Evolutionary conservation across 2,113 vertebrate genomes (phyloP), one percentile per base, ranked within the genome.

Genomic region (Amazona guildingii): DNA sequence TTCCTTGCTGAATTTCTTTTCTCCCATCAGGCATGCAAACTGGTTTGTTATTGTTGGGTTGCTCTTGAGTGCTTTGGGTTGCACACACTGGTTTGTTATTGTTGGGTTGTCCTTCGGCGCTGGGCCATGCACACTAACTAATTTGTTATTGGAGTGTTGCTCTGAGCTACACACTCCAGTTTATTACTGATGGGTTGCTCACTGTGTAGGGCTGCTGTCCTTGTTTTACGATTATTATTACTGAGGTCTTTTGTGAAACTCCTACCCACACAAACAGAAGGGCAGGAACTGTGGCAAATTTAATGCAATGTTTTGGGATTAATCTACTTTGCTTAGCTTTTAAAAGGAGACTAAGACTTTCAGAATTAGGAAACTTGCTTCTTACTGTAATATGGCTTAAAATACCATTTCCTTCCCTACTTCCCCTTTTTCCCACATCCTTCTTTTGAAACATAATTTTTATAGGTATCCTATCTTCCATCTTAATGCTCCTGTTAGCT

Each of bases 41-140:
- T 69, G 91, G 95, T 96, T 97, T 97, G 95, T 97, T 97, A 91
- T 97, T 97, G 92, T 97, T 97, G 96, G 96, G 96, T 87, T 79
- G 88, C 95, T 97, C 74, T 15, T 3, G 86, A 94, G 96, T 69
- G 96, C 89, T 88, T 66, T 94, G 95, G 92, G 95, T 93, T 96
- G 95, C 95, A 81, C 96, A 87, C 91, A 89, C 91, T 94, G 96
- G 88, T 96, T 97, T 97, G 96, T 97, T 97, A 96, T 97, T 97
- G 95, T 97, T 97, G 96, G 96, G 96, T 59, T 79, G 95, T 89
- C 91, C 94, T 95, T 92, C 20, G 2, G 92, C 8, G 1, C 94
- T 92, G 95, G 54, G 95, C 93, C 15, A 43, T 11, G 14, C 95
- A 86, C 94, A 86, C 95, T 89, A 93, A 43, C 96, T 96, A 91